A percentile compares a stretch with the other conserved stretches of the same genome.
Conservation (phyloP, 1,140 invertebrate species). For the Euschistus heros region DNA sequence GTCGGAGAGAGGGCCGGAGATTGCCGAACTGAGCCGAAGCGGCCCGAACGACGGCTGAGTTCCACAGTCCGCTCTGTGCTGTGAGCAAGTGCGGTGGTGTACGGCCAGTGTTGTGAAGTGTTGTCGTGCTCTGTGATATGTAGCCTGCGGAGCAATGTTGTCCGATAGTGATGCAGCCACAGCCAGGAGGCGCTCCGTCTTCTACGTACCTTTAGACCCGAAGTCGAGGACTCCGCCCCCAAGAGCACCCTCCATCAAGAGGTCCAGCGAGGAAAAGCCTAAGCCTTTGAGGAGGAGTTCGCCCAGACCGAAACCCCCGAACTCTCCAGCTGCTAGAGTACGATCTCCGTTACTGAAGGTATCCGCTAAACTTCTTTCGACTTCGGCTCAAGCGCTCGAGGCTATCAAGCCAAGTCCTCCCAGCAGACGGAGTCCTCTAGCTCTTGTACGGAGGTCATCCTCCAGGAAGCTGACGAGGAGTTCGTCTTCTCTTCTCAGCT, state of each 20-base stretch:
- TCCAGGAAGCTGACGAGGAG: constrained; percentile 58
- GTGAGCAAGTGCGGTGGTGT: too few relatives aligned
- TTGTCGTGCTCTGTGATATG: too few relatives aligned
- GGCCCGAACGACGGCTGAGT: background rate
- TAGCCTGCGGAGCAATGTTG: background rate
- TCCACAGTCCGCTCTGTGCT: background rate
- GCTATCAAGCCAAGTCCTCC: constrained; percentile 21
- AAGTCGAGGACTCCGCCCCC: constrained; percentile 22
- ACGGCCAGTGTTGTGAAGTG: too few relatives aligned
- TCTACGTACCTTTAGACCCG: constrained; percentile 40
- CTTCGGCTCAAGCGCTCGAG: constrained; percentile 30
- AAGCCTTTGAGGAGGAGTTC: constrained; percentile 24
- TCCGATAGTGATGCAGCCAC: constrained; percentile 16
- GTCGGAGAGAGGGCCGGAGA: constrained; percentile 4
- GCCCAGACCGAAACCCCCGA: constrained; percentile 1
- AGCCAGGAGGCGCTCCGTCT: constrained; percentile 38
- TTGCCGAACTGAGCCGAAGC: background rate
- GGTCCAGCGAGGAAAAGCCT: constrained; percentile 28
- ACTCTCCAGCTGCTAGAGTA: constrained; percentile 20
- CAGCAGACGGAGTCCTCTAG: constrained; percentile 24
- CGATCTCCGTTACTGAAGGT: constrained; percentile 27
- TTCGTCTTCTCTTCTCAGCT: constrained; percentile 36
- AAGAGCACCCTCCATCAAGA: constrained; percentile 21
- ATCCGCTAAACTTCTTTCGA: constrained; percentile 28
- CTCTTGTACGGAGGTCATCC: constrained; percentile 50